Percentiles rank a stretch among this genome's conserved stretches.
phyloP scores from a whole-genome alignment of 2,888 invertebrate species.

The Dryobota labecula region DNA sequence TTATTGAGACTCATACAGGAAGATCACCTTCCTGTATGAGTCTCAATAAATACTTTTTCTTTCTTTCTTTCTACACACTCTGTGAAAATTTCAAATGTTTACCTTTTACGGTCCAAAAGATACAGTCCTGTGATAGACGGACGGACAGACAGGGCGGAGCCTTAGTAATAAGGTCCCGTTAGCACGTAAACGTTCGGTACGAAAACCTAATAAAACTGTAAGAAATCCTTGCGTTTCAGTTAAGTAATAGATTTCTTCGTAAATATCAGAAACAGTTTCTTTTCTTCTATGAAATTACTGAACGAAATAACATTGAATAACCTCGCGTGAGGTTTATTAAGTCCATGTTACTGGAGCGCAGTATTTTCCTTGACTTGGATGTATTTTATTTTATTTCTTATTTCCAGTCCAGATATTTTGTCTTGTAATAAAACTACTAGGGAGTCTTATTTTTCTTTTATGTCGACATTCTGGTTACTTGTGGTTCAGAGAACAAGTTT shows the following conservation, averaged over 20 bases:
- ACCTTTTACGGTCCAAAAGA: too few relatives aligned
- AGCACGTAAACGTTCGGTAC: too few relatives aligned
- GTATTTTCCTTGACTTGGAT: conserved; percentile 34
- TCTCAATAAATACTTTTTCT: too few relatives aligned
- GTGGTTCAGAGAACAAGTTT: conserved; percentile 18
- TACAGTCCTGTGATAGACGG: background rate
- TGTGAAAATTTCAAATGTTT: background rate
- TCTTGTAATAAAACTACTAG: conserved; percentile 29
- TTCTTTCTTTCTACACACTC: too few relatives aligned
- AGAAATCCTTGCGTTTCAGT: background rate
- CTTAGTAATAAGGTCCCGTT: too few relatives aligned
- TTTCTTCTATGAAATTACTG: conserved; percentile 12
- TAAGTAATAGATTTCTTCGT: conserved; percentile 1
- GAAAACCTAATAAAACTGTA: background rate
- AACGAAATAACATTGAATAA: conserved; percentile 32
- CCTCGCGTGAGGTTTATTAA: background rate
- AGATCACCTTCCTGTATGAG: too few relatives aligned
- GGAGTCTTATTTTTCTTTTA: conserved; percentile 15
- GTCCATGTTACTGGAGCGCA: conserved; percentile 2
- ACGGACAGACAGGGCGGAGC: too few relatives aligned
- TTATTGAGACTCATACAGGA: too few relatives aligned
- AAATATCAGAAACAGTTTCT: conserved; percentile 9
- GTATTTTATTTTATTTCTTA: conserved; percentile 40
- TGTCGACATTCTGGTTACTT: conserved; percentile 6
- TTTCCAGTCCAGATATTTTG: conserved; percentile 27